Conservation (phyloP, 1,140 invertebrate species). For the Drosophila equinoxialis region DNA sequence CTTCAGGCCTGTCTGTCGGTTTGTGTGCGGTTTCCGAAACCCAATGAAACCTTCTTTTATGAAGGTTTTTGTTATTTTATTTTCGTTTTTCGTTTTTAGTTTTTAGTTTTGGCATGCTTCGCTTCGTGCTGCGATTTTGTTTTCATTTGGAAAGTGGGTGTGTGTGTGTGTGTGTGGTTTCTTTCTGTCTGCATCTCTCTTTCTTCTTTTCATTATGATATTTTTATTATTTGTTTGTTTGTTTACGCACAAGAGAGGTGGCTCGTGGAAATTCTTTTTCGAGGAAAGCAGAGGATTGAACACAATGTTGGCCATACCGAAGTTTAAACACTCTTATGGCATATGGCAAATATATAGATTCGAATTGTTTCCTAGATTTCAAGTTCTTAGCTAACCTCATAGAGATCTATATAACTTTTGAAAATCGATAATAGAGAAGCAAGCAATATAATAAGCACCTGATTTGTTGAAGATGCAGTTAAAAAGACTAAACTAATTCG, state of each 20-base stretch:
- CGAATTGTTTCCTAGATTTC: too few relatives aligned
- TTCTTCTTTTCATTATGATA: background rate
- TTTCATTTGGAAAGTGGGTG: slow-evolving; percentile 74
- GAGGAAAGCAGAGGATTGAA: background rate
- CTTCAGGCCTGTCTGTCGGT: slow-evolving; percentile 4
- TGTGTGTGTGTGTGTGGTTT: slow-evolving; percentile 22
- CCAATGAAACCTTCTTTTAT: slow-evolving; percentile 4
- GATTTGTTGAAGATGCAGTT: too few relatives aligned
- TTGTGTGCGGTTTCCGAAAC: background rate
- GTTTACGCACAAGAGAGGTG: slow-evolving; percentile 4
- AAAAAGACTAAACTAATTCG: too few relatives aligned
- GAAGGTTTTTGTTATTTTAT: slow-evolving; percentile 1
- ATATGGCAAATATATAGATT: too few relatives aligned
- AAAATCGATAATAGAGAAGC: too few relatives aligned
- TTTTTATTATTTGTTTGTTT: slow-evolving; percentile 10
- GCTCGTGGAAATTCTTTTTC: slow-evolving; percentile 5
- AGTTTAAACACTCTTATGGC: too few relatives aligned
- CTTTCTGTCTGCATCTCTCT: slow-evolving; percentile 25
- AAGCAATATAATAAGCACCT: too few relatives aligned
- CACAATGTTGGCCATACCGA: too few relatives aligned
- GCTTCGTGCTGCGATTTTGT: slow-evolving; percentile 74
- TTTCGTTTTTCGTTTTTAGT: too few relatives aligned
- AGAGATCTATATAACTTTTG: too few relatives aligned
- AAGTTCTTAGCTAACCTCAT: too few relatives aligned
- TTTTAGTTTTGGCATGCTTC: slow-evolving; percentile 17